Conservation (phyloP, 1,140 invertebrate species). For the Drosophila novamexicana region DNA sequence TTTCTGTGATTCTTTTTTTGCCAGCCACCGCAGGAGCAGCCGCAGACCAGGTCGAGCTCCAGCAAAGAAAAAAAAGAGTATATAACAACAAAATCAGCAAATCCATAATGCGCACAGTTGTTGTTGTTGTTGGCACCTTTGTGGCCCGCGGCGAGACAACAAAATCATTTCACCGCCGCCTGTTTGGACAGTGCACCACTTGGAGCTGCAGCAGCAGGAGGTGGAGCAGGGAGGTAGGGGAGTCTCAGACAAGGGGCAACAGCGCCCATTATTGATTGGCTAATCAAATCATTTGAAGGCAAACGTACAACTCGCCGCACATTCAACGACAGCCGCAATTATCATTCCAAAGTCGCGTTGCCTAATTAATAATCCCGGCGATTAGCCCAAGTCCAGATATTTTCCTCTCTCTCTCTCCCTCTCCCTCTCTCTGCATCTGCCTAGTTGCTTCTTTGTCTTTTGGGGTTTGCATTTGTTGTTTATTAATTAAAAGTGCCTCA, state of each 20-base stretch:
- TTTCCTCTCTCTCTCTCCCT: background rate
- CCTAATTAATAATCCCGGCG: constrained; percentile 81
- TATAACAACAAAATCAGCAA: constrained; percentile 50
- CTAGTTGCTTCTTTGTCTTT: background rate
- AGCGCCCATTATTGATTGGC: constrained; percentile 78
- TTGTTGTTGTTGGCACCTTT: constrained; percentile 77
- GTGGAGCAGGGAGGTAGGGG: constrained; percentile 2
- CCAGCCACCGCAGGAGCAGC: constrained; percentile 69
- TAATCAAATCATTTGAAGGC: constrained; percentile 77
- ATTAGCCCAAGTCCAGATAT: constrained; percentile 45
- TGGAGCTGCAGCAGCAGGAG: background rate
- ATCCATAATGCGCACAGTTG: constrained; percentile 68
- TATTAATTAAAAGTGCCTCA: constrained; percentile 76
- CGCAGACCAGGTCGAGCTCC: constrained; percentile 1
- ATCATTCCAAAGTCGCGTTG: constrained; percentile 73
- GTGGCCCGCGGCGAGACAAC: constrained; percentile 82
- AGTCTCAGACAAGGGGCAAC: background rate
- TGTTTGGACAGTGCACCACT: constrained; percentile 52
- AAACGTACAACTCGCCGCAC: constrained; percentile 38
- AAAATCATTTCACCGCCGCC: constrained; percentile 82
- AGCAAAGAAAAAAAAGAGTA: constrained; percentile 13
- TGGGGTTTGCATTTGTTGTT: constrained; percentile 51
- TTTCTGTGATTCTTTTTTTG: constrained; percentile 66
- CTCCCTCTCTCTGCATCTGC: background rate
- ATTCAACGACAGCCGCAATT: constrained; percentile 76